Conservation (phyloP, 2,113 vertebrate genomes). For the Ammodramus savannarum region DNA sequence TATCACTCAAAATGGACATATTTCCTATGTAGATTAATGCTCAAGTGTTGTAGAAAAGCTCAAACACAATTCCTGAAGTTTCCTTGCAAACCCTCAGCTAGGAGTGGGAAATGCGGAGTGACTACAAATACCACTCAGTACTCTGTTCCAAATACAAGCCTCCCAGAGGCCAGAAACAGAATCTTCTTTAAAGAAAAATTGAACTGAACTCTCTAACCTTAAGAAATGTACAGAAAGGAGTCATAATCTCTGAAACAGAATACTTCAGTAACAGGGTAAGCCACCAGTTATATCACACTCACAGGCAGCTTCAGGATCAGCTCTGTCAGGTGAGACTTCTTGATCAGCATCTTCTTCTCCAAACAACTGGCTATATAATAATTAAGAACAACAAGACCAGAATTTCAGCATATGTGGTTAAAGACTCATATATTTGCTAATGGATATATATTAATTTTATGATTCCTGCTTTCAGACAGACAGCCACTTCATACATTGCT, state of each 20-base stretch:
- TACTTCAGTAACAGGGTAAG: neutral
- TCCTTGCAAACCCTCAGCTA: neutral
- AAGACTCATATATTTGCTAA: neutral
- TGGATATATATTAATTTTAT: neutral
- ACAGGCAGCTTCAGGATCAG: conserved; percentile 96
- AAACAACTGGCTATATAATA: conserved; percentile 86
- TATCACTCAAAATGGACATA: neutral
- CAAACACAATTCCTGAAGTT: neutral
- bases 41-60: neutral
- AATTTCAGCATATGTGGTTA: neutral
- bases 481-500: neutral
- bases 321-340: conserved; percentile 96
- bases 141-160: neutral
- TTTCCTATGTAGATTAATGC: neutral
- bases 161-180: neutral
- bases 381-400: conserved; percentile 23
- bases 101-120: neutral
- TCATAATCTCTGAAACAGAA: neutral
- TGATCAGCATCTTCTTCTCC: conserved; percentile 98
- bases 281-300: conserved; percentile 63
- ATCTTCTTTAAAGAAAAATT: neutral
- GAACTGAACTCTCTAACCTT: neutral
- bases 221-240: neutral
- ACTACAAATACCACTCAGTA: neutral
- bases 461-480: neutral